These are phyloP conservation scores for Hermetia illucens DNA, from an alignment of 1,140 invertebrate species.

Conservation along the genomic window DNA sequence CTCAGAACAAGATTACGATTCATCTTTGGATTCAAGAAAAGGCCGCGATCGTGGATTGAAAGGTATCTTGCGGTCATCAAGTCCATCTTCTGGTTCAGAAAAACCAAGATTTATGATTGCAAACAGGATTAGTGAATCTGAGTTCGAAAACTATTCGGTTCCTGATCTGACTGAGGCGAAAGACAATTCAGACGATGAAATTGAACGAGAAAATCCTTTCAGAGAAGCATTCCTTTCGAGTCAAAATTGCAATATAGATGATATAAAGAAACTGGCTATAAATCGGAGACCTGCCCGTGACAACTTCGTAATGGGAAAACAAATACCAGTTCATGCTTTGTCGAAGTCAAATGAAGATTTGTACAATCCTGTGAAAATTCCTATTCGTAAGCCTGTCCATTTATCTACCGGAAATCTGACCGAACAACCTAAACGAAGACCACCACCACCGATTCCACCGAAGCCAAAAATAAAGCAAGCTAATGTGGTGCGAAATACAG, in stretches of 20 bases:
- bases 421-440: slow-evolving; percentile 11
- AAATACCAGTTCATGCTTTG: not conserved
- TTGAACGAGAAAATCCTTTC: slow-evolving; percentile 28
- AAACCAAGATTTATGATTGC: too few relatives aligned
- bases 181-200: too few relatives aligned
- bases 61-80: slow-evolving; percentile 23
- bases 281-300: slow-evolving; percentile 16
- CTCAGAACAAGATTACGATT: slow-evolving; percentile 21
- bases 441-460: slow-evolving; percentile 18
- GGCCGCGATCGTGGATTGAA: slow-evolving; percentile 18
- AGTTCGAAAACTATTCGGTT: too few relatives aligned
- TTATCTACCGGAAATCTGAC: slow-evolving; percentile 20
- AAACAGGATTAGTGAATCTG: too few relatives aligned
- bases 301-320: slow-evolving; percentile 20
- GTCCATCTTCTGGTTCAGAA: too few relatives aligned
- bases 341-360: slow-evolving; percentile 23
- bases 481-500: slow-evolving; percentile 21
- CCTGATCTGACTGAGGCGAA: too few relatives aligned
- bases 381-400: too few relatives aligned
- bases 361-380: too few relatives aligned
- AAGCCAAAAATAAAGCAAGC: slow-evolving; percentile 28
- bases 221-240: slow-evolving; percentile 12
- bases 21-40: slow-evolving; percentile 5
- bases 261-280: slow-evolving; percentile 1
- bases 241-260: slow-evolving; percentile 11